Percentiles rank a stretch among this genome's conserved stretches.
Evolutionary conservation across 2,797 vertebrate species (phyloP).

Genomic region (Sebastes itinus): DNA sequence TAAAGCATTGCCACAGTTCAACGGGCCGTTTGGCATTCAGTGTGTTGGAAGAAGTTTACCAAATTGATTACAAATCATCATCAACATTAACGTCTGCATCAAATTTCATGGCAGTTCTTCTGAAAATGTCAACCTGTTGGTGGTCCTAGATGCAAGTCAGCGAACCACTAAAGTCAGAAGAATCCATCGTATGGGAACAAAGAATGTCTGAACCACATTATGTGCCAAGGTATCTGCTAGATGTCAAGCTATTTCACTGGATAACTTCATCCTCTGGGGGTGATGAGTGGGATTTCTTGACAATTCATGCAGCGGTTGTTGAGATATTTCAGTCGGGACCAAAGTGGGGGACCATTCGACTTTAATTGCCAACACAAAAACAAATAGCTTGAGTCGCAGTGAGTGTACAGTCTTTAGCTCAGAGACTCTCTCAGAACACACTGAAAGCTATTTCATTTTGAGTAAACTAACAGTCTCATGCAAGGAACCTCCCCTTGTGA

Average conservation of each 20-base stretch:
- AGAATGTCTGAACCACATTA: not conserved
- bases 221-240: not conserved
- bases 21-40: not conserved
- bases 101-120: not conserved
- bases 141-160: not conserved
- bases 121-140: not conserved
- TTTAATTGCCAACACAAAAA: not conserved
- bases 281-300: no score
- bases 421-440: conserved; percentile 6
- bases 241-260: not conserved
- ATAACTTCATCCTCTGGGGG: not conserved
- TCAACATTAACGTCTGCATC: not conserved
- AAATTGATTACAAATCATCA: not conserved
- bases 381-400: not conserved
- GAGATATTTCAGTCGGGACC: not conserved
- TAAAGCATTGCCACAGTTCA: not conserved
- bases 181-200: not conserved
- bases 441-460: conserved; percentile 22
- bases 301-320: not conserved
- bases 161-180: not conserved
- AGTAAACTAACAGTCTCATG: not conserved
- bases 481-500: conserved; percentile 1
- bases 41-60: not conserved
- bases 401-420: not conserved
- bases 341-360: not conserved